These are phyloP conservation scores for Calidris pygmaea DNA, from an alignment of 2,113 vertebrate species.

Conservation along the genomic window DNA sequence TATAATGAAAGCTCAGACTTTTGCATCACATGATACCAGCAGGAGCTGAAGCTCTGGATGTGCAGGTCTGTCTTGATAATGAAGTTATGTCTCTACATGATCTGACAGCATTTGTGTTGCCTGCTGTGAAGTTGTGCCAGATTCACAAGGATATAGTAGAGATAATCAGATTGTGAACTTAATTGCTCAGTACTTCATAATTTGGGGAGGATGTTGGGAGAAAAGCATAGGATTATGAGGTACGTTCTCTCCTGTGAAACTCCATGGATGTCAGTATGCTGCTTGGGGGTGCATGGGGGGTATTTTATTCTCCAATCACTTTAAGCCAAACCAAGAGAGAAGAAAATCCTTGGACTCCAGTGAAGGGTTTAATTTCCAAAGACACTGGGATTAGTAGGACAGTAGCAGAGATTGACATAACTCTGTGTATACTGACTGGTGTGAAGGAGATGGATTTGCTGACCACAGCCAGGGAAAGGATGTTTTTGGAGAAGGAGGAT, in stretches of 20 bases:
- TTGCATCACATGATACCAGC: background rate
- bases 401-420: background rate
- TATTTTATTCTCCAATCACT: background rate
- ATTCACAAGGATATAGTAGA: background rate
- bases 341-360: background rate
- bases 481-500: background rate
- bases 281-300: background rate
- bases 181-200: background rate
- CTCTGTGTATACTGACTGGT: background rate
- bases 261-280: background rate
- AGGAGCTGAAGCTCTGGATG: background rate
- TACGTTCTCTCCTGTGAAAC: background rate
- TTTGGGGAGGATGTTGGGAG: background rate
- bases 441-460: background rate
- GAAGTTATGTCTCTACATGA: background rate
- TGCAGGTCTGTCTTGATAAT: background rate
- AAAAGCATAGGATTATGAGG: background rate
- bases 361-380: background rate
- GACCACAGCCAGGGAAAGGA: background rate
- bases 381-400: background rate
- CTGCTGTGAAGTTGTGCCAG: background rate
- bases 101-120: background rate
- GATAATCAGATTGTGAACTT: background rate
- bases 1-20: background rate
- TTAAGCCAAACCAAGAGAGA: background rate